Evolutionary conservation across 2,113 vertebrate genomes (phyloP), one percentile per base, ranked within the genome.

Genomic region (Chaetura pelagica): DNA sequence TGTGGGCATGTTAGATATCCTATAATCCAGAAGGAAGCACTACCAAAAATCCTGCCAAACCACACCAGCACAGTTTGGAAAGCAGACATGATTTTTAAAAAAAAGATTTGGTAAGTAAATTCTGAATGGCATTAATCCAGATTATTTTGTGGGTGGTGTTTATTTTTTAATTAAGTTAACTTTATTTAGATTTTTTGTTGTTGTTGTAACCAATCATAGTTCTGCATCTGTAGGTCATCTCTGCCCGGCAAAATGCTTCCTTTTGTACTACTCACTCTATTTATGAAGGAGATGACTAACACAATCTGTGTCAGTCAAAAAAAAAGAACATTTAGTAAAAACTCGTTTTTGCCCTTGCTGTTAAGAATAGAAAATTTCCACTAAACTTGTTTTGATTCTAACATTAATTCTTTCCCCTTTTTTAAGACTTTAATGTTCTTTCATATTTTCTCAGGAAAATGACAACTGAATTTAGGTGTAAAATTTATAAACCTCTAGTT

Each of bases 351-450:
- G 9, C 9, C 23, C 10, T 34, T 4, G 1, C 23, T 35, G 14
- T 71, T 88, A 83, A 86, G 64, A 90, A 66, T 26, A 86, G 61
- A 51, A 88, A 92, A 93, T 54, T 42, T 76, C 62, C 32, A 49
- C 66, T 88, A 66, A 77, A 86, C 10, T 69, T 73, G 11, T 80
- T 93, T 76, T 88, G 49, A 84, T 95, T 80, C 88, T 40, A 93
- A 73, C 54, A 42, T 29, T 2, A 85, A 59, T 67, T 90, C 32
- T 77, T 68, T 88, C 42, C 51, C 23, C 23, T 8, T 66, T 94
- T 51, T 71, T 62, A 92, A 79, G 63, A 62, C 12, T 73, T 68
- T 2, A 26, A 9, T 38, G 8, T 73, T 76, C 38, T 86, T 84
- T 88, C 44, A 64, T 82, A 79, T 72, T 92, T 92, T 27, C 51